These are phyloP conservation scores for Dunckerocampus dactyliophorus DNA, from an alignment of 2,113 vertebrate genomes.

Conservation along the genomic window DNA sequence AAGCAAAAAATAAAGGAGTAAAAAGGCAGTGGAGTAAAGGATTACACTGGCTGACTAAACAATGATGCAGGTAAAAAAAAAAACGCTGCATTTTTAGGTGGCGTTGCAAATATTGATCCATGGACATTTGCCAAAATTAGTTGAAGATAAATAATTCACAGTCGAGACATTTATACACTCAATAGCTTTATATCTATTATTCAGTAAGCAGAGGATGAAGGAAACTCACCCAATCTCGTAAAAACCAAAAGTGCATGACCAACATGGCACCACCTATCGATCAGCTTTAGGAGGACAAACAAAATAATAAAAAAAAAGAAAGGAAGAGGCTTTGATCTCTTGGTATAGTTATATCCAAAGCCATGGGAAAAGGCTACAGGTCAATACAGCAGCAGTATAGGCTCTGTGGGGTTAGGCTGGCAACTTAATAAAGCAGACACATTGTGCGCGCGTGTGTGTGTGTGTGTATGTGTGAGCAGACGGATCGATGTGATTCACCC, in stretches of 20 bases:
- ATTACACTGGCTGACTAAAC: neutral
- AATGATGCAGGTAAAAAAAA: conserved; percentile 21
- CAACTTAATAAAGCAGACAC: conserved; percentile 67
- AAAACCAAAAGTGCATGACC: conserved; percentile 33
- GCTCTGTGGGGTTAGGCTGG: conserved; percentile 33
- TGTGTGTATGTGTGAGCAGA: conserved; percentile 58
- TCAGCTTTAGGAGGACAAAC: conserved; percentile 55
- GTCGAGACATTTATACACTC: neutral
- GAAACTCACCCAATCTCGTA: conserved; percentile 23
- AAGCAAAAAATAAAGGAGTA: conserved; percentile 25
- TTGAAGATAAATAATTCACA: conserved; percentile 41
- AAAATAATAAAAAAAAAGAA: conserved; percentile 59
- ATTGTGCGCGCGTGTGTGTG: conserved; percentile 14
- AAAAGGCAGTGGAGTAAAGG: neutral
- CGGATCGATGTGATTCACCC: conserved; percentile 62
- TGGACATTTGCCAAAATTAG: conserved; percentile 28
- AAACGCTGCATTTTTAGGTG: conserved; percentile 25
- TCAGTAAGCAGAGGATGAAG: conserved; percentile 29
- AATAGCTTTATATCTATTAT: conserved; percentile 46
- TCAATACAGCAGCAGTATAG: conserved; percentile 55
- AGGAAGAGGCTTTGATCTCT: conserved; percentile 41
- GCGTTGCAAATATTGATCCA: conserved; percentile 49
- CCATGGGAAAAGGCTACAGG: conserved; percentile 64
- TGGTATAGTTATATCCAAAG: conserved; percentile 53
- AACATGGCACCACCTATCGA: conserved; percentile 50